Evolutionary conservation across 2,113 vertebrate genomes (phyloP), one percentile per base, ranked within the genome.

Genomic region (Callocephalon fimbriatum): DNA sequence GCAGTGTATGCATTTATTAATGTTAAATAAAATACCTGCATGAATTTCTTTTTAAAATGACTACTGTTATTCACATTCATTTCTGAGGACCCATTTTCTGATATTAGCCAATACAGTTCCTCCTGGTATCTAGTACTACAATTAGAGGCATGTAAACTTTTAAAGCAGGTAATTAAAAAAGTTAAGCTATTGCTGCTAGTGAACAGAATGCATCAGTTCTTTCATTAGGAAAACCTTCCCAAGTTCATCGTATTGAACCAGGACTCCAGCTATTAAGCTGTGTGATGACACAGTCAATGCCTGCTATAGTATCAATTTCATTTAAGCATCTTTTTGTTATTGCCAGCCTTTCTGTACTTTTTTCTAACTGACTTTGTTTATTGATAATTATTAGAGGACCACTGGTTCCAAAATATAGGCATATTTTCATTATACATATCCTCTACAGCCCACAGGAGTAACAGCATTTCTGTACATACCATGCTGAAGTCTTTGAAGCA

Each of bases 191-290:
- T 85, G 80, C 86, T 94, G 61, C 56, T 98, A 90, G 97, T 97
- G 97, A 96, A 98, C 97, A 97, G 98, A 98, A 98, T 98, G 98
- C 97, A 98, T 98, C 98, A 99, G 98, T 98, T 99, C 98, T 99
- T 99, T 99, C 98, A 99, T 99, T 99, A 99, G 98, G 98, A 97
- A 98, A 99, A 98, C 98, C 98, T 99, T 98, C 98, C 98, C 98
- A 98, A 98, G 98, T 99, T 99, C 97, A 97, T 98, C 84, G 95
- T 99, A 99, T 99, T 98, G 99, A 99, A 99, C 99, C 98, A 95
- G 98, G 96, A 98, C 98, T 98, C 97, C 97, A 98, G 99, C 98
- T 98, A 98, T 99, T 99, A 99, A 98, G 98, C 98, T 98, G 98
- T 98, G 99, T 90, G 91, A 99, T 98, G 99, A 98, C 98, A 99